Evolutionary conservation across 2,888 invertebrate genomes (phyloP).

Genomic region (Mythimna albipuncta): DNA sequence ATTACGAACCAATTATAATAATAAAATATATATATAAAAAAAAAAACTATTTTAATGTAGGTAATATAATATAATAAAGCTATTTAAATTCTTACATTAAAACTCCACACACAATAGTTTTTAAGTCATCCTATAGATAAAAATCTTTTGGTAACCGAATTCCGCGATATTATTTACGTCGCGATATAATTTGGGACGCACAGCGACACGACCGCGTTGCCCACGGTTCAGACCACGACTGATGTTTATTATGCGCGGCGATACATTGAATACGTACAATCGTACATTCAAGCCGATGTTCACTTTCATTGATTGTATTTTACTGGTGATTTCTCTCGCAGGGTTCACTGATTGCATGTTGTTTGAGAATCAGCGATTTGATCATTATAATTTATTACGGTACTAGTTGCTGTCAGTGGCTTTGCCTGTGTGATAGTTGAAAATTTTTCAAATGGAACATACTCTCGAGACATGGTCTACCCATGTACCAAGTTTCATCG

Average conservation of each 20-base stretch:
- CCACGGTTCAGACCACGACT: conserved; percentile 34
- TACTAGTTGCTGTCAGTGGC: too few species aligned
- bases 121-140: conserved; percentile 25
- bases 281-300: not conserved
- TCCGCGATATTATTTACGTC: conserved; percentile 56
- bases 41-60: not conserved
- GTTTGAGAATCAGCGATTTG: conserved; percentile 1
- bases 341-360: not conserved
- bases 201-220: conserved; percentile 20
- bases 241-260: conserved; percentile 18
- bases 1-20: not conserved
- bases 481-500: too few species aligned
- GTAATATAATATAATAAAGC: not conserved
- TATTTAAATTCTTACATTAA: conserved; percentile 46
- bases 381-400: not conserved
- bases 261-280: conserved; percentile 1
- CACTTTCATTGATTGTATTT: conserved; percentile 43
- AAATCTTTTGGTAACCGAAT: conserved; percentile 26
- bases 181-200: conserved; percentile 38
- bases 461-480: too few species aligned
- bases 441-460: too few species aligned
- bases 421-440: too few species aligned
- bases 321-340: conserved; percentile 25
- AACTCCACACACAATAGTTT: conserved; percentile 33
- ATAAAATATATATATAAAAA: not conserved